These are phyloP conservation scores for Aplochiton taeniatus DNA, from an alignment of 2,797 vertebrate species.

Conservation along the genomic window DNA sequence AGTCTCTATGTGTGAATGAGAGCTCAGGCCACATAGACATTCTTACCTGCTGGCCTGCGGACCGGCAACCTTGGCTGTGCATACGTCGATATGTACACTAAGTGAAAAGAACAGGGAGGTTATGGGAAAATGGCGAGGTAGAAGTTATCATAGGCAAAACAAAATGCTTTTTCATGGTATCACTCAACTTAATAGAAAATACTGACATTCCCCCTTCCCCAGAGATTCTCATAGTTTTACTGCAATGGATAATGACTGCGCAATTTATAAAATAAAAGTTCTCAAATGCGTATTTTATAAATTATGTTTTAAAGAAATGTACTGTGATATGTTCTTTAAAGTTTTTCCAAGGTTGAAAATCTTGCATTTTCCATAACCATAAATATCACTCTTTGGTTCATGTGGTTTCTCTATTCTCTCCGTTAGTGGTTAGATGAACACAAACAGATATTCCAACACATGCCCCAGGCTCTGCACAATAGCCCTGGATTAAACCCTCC, in stretches of 20 bases:
- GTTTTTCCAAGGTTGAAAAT: too few relatives aligned
- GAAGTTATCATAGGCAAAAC: conserved; percentile 46
- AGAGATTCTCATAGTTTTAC: too few relatives aligned
- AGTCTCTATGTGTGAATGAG: conserved; percentile 37
- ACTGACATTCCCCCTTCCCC: too few relatives aligned
- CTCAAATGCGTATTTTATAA: too few relatives aligned
- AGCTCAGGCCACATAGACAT: conserved; percentile 54
- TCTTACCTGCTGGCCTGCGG: conserved; percentile 62
- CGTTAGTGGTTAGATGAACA: too few relatives aligned
- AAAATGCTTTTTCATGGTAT: conserved; percentile 18
- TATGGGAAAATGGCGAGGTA: conserved; percentile 69
- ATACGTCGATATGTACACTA: conserved; percentile 58
- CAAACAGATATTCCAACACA: conserved; percentile 51
- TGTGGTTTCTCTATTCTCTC: not conserved
- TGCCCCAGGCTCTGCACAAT: conserved; percentile 58
- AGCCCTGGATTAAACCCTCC: conserved; percentile 36
- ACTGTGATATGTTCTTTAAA: not conserved
- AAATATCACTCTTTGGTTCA: not conserved
- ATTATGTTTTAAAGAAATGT: not conserved
- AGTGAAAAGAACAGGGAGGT: conserved; percentile 68
- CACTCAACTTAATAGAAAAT: not conserved
- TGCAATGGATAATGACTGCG: too few relatives aligned
- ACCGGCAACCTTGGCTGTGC: conserved; percentile 69
- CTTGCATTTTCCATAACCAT: not conserved
- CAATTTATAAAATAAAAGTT: too few relatives aligned